These are phyloP conservation scores for Sceloporus undulatus DNA, from an alignment of 2,113 vertebrate species.

Conservation along the genomic window DNA sequence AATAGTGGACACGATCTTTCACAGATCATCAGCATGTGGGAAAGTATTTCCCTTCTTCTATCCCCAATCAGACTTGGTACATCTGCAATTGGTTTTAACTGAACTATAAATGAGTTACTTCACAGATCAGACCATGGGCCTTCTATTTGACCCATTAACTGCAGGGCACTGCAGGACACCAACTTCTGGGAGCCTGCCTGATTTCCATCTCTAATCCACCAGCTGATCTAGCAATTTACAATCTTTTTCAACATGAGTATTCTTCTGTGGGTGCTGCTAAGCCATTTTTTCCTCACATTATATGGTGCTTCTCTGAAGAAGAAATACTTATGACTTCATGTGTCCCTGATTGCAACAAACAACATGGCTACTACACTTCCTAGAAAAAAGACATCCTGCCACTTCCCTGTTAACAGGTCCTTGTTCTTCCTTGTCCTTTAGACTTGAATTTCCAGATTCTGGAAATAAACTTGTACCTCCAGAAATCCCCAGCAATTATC, in stretches of 20 bases:
- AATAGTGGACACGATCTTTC: too few species aligned
- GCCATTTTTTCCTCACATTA: not conserved
- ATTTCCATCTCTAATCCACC: too few species aligned
- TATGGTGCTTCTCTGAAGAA: conserved; percentile 23
- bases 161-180: not conserved
- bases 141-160: not conserved
- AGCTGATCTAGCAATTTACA: not conserved
- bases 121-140: not conserved
- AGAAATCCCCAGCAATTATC: not conserved
- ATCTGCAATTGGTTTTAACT: not conserved
- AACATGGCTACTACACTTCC: not conserved
- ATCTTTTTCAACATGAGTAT: not conserved
- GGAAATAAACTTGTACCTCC: not conserved
- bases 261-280: not conserved
- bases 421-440: not conserved
- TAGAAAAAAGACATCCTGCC: not conserved
- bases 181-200: too few species aligned
- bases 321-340: not conserved
- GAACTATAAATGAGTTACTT: not conserved
- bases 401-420: not conserved
- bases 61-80: not conserved
- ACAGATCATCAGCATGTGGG: too few species aligned
- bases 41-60: too few species aligned
- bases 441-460: not conserved
- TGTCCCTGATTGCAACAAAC: not conserved